phyloP scores from a whole-genome alignment of 1,140 invertebrate species.

The Drosophila subpulchrella region DNA sequence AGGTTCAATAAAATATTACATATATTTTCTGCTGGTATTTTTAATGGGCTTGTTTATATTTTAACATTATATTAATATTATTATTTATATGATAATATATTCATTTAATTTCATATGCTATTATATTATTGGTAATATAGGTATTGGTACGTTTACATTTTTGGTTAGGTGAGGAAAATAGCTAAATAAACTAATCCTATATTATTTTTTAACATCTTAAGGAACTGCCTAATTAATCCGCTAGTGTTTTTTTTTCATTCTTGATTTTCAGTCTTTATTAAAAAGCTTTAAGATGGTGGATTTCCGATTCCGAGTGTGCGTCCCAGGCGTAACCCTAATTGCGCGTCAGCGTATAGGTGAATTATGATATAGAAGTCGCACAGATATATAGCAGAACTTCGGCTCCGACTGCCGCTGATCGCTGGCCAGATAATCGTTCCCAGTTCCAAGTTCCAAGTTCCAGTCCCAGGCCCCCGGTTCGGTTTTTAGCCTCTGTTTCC shows the following conservation, averaged over 20 bases:
- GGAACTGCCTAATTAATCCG: too few relatives aligned
- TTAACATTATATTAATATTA: neutral
- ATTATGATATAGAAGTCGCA: slow-evolving; percentile 80
- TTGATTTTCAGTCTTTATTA: neutral
- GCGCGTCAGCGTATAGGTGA: slow-evolving; percentile 77
- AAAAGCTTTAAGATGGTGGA: neutral
- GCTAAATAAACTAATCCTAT: too few relatives aligned
- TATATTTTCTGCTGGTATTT: too few relatives aligned
- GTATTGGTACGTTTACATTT: too few relatives aligned
- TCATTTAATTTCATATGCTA: too few relatives aligned
- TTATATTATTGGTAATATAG: too few relatives aligned
- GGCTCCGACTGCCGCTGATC: slow-evolving; percentile 60
- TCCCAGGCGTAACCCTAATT: slow-evolving; percentile 53
- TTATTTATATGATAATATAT: too few relatives aligned
- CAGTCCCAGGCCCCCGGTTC: slow-evolving; percentile 1
- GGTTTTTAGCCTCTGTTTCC: slow-evolving; percentile 13
- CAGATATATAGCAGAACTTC: slow-evolving; percentile 44
- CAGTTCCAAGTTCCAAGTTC: neutral
- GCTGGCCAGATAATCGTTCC: slow-evolving; percentile 56
- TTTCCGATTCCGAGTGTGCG: slow-evolving; percentile 11
- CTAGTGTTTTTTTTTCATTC: neutral
- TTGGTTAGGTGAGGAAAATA: too few relatives aligned
- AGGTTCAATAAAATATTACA: too few relatives aligned
- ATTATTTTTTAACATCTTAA: too few relatives aligned
- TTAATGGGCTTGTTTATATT: neutral